Base-by-base conservation (phyloP, 2,888 invertebrate genomes). In the Pyrocoelia pectoralis region DNA sequence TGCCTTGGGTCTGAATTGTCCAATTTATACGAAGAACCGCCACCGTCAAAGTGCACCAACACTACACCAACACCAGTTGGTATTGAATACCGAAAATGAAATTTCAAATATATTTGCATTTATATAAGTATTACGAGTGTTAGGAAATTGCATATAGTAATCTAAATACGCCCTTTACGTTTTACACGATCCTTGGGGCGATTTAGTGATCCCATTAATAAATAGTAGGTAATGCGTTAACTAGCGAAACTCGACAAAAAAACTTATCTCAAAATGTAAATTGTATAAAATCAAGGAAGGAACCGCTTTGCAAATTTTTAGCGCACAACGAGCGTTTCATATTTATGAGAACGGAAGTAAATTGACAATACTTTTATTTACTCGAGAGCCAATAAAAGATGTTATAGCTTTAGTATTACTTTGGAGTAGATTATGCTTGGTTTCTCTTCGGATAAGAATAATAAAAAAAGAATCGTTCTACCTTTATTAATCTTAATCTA, bases 101-200 rank as follows among this genome's bases (percentile, higher is more conserved):
- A 65, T 64, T 67, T 59, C 53, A 43, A 57, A 61, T 58, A 48
- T 50, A 67, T 67, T 67, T 67, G 64, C 64, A 61, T 64, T 67
- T 67, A 66, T 66, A 63, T 66, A 63, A 66, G 52, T 61, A 56
- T n/a, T 53, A 56, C 52, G 56, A 60, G 65, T 65, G 52, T 56
- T 17, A 48, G 38, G 18, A 2, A 48, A 48, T 48, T 18, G 18
- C 12, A 4, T 24, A 24, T 10, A 15, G 3, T 43, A 43, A 4
- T 48, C 48, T 15, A 18, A 48, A 48, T 17, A 48, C 4, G 17
- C 18, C 17, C 48, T 17, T 18, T 48, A 12, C 12, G n/a, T n/a
- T n/a, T n/a, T n/a, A n/a, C n/a, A n/a, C n/a, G n/a, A n/a, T n/a
- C n/a, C n/a, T n/a, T n/a, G n/a, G n/a, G n/a, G n/a, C n/a, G n/a